These are phyloP conservation scores for Emmelina monodactyla DNA, from an alignment of 2,888 invertebrate genomes.

Conservation along the genomic window DNA sequence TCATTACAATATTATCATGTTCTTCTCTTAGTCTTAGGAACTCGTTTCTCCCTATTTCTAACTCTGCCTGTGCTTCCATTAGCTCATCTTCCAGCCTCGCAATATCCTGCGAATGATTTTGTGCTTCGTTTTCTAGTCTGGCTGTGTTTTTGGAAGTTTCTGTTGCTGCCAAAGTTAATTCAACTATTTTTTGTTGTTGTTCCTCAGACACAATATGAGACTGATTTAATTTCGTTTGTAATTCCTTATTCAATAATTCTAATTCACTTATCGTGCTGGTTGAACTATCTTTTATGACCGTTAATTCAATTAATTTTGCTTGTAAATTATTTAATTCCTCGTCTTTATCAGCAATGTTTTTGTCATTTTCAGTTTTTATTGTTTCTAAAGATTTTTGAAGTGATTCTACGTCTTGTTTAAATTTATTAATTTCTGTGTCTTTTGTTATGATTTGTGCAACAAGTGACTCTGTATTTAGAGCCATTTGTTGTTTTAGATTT, in stretches of 20 bases:
- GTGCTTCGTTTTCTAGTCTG: too few species aligned
- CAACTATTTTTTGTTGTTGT: too few species aligned
- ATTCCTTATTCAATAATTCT: too few species aligned
- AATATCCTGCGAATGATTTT: constrained; percentile 28
- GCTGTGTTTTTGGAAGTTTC: too few species aligned
- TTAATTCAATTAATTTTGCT: constrained; percentile 23
- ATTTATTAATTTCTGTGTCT: constrained; percentile 31
- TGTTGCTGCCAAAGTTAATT: too few species aligned
- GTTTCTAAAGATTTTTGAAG: constrained; percentile 25
- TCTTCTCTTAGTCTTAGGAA: constrained; percentile 33
- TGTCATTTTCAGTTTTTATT: constrained; percentile 21
- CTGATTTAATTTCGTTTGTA: too few species aligned
- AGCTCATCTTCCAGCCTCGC: constrained; percentile 35
- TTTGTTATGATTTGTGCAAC: constrained; percentile 26
- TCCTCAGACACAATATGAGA: too few species aligned
- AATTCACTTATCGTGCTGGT: too few species aligned
- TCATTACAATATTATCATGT: constrained; percentile 28
- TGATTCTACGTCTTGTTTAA: constrained; percentile 23
- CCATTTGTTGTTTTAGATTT: constrained; percentile 26
- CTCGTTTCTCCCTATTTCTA: constrained; percentile 44
- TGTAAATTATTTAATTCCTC: constrained; percentile 22
- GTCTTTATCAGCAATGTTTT: constrained; percentile 20
- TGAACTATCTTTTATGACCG: too few species aligned
- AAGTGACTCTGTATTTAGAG: constrained; percentile 24
- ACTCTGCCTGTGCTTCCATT: constrained; percentile 35